phyloP scores from a whole-genome alignment of 1,140 invertebrate species.

The Thaumatotibia leucotreta region DNA sequence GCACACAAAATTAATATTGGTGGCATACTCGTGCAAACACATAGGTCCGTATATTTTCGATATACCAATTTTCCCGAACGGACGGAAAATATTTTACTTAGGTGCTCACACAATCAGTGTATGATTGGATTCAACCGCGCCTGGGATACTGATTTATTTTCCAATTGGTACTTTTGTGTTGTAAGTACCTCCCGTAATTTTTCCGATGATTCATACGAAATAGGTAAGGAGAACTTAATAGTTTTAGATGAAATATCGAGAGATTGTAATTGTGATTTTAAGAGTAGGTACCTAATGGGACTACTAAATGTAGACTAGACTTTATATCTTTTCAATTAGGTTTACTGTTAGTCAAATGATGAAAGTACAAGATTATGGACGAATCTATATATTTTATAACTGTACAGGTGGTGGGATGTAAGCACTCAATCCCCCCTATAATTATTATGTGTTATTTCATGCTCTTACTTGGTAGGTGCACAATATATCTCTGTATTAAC shows the following conservation, averaged over 20 bases:
- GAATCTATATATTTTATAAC: no score
- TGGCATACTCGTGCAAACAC: background rate
- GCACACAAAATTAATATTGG: background rate
- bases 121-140: constrained; percentile 23
- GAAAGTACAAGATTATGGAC: no score
- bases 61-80: constrained; percentile 7
- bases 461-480: no score
- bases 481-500: background rate
- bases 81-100: constrained; percentile 23
- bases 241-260: background rate
- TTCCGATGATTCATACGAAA: background rate
- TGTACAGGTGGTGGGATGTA: no score
- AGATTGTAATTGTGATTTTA: no score
- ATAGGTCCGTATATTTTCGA: background rate
- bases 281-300: no score
- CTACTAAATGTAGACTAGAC: no score
- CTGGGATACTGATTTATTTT: constrained; percentile 25
- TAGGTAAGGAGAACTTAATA: background rate
- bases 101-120: constrained; percentile 18
- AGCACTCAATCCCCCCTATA: no score
- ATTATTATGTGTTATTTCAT: no score
- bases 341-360: no score
- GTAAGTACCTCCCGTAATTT: background rate
- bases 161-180: constrained; percentile 21
- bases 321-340: no score